phyloP scores from a whole-genome alignment of 2,888 invertebrate species.

The Scrobipalpa atriplicella region DNA sequence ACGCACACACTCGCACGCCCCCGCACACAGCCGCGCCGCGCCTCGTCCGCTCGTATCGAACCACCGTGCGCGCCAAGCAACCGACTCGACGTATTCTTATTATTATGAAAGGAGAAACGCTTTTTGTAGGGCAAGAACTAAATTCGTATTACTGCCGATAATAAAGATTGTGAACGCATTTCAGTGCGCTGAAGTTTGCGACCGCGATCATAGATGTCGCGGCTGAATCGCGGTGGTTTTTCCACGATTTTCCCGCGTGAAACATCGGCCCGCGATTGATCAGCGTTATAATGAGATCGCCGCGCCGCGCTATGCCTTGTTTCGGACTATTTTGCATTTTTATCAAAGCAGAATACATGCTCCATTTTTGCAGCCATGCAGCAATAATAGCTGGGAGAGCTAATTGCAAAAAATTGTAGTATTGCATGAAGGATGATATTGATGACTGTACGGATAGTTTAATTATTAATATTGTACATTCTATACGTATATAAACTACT shows the following conservation, averaged over 20 bases:
- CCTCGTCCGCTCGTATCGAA: conserved; percentile 72
- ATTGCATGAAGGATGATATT: too few species aligned
- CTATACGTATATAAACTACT: too few species aligned
- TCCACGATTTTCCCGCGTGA: conserved; percentile 47
- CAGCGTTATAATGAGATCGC: conserved; percentile 36
- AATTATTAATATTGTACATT: too few species aligned
- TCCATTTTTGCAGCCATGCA: conserved; percentile 4
- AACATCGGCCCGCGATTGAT: conserved; percentile 23
- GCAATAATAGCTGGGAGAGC: not conserved
- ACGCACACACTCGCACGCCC: conserved; percentile 46
- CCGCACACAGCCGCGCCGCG: conserved; percentile 55
- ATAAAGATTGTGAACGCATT: conserved; percentile 81
- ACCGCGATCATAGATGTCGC: conserved; percentile 77
- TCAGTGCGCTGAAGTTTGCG: conserved; percentile 77
- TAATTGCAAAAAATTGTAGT: not conserved
- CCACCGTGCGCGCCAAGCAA: conserved; percentile 76
- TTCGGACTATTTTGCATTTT: conserved; percentile 15
- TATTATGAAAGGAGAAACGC: conserved; percentile 83
- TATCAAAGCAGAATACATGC: conserved; percentile 6
- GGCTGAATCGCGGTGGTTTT: conserved; percentile 46
- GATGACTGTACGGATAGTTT: too few species aligned
- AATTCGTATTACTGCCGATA: conserved; percentile 81
- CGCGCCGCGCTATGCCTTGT: not conserved
- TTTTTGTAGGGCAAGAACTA: conserved; percentile 83
- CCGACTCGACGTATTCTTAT: conserved; percentile 85